Evolutionary conservation across 2,888 invertebrate species (phyloP).

Genomic region (Cheiracanthium punctorium): DNA sequence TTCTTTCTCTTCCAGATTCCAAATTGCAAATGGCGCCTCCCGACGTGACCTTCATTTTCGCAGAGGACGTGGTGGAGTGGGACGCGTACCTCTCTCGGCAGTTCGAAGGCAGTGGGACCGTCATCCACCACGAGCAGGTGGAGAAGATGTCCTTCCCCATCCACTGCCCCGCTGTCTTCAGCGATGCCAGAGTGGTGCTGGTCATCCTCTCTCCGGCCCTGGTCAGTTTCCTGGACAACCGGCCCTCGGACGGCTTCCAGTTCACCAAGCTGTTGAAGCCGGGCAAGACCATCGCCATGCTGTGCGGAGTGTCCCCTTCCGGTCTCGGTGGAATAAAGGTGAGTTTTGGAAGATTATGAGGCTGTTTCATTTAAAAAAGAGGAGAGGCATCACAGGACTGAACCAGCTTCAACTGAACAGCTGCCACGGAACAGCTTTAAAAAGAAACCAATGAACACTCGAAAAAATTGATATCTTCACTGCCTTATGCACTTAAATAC

Average conservation of each 20-base stretch:
- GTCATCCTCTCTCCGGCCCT: constrained; percentile 67
- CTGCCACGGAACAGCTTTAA: no score
- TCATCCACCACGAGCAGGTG: constrained; percentile 47
- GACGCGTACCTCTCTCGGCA: constrained; percentile 65
- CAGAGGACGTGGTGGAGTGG: constrained; percentile 70
- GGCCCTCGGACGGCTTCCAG: constrained; percentile 72
- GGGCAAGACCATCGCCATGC: constrained; percentile 86
- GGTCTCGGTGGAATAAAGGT: constrained; percentile 33
- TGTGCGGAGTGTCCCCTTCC: constrained; percentile 81
- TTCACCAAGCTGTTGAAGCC: constrained; percentile 81
- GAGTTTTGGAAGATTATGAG: neutral
- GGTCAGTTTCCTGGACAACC: constrained; percentile 60
- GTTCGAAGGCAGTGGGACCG: constrained; percentile 47
- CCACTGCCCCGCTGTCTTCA: constrained; percentile 37
- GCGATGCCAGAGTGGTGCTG: constrained; percentile 55
- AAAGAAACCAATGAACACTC: no score
- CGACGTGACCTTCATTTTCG: constrained; percentile 69
- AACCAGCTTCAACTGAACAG: no score
- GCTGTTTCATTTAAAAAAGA: no score
- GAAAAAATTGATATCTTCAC: no score
- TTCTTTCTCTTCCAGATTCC: constrained; percentile 30
- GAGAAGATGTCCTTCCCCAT: constrained; percentile 66
- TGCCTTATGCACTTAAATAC: no score
- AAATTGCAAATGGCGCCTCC: constrained; percentile 30
- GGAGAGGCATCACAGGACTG: no score